Percentiles rank a stretch among this genome's conserved stretches.
These are phyloP conservation scores for Dinocampus coccinellae DNA, from an alignment of 2,888 invertebrate species.

Conservation along the genomic window DNA sequence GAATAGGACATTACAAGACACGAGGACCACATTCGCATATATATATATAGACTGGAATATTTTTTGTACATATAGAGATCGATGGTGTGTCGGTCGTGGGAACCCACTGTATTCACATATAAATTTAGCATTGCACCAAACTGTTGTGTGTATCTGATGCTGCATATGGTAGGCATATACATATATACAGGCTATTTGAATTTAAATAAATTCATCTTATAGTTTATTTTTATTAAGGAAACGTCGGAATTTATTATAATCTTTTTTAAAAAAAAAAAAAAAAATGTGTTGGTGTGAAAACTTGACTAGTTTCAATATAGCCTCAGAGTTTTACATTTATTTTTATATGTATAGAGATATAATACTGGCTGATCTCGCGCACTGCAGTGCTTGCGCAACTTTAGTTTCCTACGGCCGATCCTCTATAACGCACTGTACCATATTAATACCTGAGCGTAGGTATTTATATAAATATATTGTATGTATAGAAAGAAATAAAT, in stretches of 20 bases:
- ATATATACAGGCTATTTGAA: not conserved
- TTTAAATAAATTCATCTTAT: not conserved
- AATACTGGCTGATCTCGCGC: not conserved
- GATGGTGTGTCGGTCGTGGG: slow-evolving; percentile 60
- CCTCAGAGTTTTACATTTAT: not conserved
- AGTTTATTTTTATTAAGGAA: not conserved
- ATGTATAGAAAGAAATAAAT: not conserved
- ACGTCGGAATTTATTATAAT: not conserved
- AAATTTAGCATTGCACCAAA: slow-evolving; percentile 51
- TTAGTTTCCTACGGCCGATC: slow-evolving; percentile 24
- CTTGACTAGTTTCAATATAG: not conserved
- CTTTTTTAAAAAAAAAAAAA: not conserved
- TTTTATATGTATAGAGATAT: not conserved
- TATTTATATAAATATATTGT: slow-evolving; percentile 19
- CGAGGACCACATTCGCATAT: slow-evolving; percentile 46
- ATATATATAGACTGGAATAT: not conserved
- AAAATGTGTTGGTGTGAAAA: not conserved
- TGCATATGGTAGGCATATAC: not conserved
- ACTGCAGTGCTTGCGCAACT: slow-evolving; percentile 25
- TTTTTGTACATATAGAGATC: not conserved
- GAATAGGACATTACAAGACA: slow-evolving; percentile 38
- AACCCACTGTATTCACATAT: slow-evolving; percentile 64
- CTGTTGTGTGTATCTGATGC: not conserved
- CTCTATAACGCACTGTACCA: slow-evolving; percentile 28
- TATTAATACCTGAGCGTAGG: slow-evolving; percentile 14